A percentile compares a stretch with the other conserved stretches of the same genome.
These are phyloP conservation scores for Phrynosoma blainvillii DNA, from an alignment of 2,113 vertebrate species.

Conservation along the genomic window DNA sequence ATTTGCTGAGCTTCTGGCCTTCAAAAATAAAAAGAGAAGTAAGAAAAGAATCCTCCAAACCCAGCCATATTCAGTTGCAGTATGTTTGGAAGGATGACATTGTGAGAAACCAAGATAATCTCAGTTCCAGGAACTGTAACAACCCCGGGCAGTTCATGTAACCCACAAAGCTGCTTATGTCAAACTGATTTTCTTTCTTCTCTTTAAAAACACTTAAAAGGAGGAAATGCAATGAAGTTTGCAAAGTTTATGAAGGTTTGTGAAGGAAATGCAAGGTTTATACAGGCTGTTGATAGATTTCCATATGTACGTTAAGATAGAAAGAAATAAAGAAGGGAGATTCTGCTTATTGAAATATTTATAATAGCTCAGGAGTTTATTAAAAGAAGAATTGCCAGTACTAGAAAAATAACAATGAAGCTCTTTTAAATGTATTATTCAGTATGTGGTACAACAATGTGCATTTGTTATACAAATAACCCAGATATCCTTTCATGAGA, in stretches of 20 bases:
- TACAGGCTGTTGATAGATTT: not conserved
- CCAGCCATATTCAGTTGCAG: slow-evolving; percentile 12
- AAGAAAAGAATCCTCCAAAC: not conserved
- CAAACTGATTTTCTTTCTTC: slow-evolving; percentile 1
- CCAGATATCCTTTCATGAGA: too few species aligned
- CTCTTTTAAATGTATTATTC: not conserved
- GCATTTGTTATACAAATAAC: too few species aligned
- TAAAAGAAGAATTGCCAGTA: not conserved
- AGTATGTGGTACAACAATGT: not conserved
- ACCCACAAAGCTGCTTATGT: not conserved
- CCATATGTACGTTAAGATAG: not conserved
- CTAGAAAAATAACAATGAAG: not conserved
- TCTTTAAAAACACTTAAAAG: not conserved
- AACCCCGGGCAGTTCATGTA: slow-evolving; percentile 10
- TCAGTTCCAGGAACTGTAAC: slow-evolving; percentile 30
- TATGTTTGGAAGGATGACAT: not conserved
- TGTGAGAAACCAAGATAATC: not conserved
- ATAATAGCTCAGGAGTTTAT: not conserved
- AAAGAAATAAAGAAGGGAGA: not conserved
- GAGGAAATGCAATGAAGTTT: not conserved
- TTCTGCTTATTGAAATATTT: not conserved
- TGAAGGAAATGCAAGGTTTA: not conserved
- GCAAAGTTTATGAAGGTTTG: too few species aligned
- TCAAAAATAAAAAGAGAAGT: not conserved
- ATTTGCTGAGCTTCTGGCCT: not conserved